A percentile compares a stretch with the other conserved stretches of the same genome.
Conservation (phyloP, 1,140 invertebrate genomes). For the Drosophila sturtevanti region DNA sequence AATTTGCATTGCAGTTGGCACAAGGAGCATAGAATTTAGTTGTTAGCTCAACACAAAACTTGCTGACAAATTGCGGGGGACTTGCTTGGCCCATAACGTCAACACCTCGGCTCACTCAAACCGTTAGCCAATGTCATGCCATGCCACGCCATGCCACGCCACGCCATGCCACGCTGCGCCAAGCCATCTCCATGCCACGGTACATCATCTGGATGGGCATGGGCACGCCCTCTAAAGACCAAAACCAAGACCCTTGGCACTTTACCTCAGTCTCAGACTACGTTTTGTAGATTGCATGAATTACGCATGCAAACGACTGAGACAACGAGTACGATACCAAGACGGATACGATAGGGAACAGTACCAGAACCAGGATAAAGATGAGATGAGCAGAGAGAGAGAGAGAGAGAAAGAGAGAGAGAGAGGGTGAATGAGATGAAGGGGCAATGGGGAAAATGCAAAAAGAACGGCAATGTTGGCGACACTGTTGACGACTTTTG, state of each 20-base stretch:
- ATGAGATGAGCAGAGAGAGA: constrained; percentile 15
- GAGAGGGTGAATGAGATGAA: neutral
- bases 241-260: constrained; percentile 13
- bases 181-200: no score
- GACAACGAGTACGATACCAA: neutral
- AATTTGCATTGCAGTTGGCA: constrained; percentile 55
- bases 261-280: constrained; percentile 46
- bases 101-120: constrained; percentile 47
- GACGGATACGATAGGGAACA: no score
- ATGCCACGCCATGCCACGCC: no score
- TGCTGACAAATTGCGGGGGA: constrained; percentile 69
- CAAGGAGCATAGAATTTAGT: constrained; percentile 52
- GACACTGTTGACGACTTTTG: constrained; percentile 65
- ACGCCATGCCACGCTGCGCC: no score
- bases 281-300: constrained; percentile 44
- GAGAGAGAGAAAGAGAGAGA: neutral
- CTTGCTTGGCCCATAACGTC: constrained; percentile 27
- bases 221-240: neutral
- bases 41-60: constrained; percentile 53
- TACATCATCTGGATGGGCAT: no score
- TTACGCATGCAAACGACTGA: constrained; percentile 55
- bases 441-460: neutral
- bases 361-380: no score
- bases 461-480: constrained; percentile 35
- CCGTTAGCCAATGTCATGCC: neutral